A percentile compares a stretch with the other conserved stretches of the same genome.
These are phyloP conservation scores for Clitarchus hookeri DNA, from an alignment of 2,888 invertebrate genomes.

Conservation along the genomic window DNA sequence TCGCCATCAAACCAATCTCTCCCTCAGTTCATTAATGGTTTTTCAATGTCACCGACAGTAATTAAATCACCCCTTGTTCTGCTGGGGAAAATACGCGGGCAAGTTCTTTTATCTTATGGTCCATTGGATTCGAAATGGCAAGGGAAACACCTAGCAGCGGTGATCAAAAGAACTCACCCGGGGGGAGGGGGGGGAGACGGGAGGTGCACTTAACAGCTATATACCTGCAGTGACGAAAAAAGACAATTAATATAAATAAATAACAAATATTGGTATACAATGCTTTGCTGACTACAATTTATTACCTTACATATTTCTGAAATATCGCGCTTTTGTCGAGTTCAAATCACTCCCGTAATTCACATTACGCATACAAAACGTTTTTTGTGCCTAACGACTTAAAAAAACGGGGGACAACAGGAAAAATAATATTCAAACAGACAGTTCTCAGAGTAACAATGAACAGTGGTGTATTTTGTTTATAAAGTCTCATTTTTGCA, in stretches of 20 bases:
- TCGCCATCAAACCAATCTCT: neutral
- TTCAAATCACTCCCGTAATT: no score
- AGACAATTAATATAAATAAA: neutral
- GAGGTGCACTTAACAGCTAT: neutral
- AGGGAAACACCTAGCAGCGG: neutral
- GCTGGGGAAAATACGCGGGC: neutral
- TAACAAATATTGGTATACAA: neutral
- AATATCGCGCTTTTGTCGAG: no score
- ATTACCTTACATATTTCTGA: no score
- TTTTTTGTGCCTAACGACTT: no score
- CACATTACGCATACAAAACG: no score
- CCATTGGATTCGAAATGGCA: neutral
- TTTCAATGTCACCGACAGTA: neutral
- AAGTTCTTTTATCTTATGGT: neutral
- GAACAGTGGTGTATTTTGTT: no score
- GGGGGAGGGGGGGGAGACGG: neutral
- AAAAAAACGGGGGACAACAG: no score
- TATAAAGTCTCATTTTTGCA: no score
- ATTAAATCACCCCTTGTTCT: conserved; percentile 7
- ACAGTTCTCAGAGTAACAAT: no score
- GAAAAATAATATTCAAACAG: no score
- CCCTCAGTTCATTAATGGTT: conserved; percentile 4
- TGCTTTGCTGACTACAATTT: neutral
- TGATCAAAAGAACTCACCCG: neutral
- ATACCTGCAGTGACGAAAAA: neutral